These are phyloP conservation scores for Hyposmocoma kahamanoa DNA, from an alignment of 1,140 invertebrate species.

Conservation along the genomic window DNA sequence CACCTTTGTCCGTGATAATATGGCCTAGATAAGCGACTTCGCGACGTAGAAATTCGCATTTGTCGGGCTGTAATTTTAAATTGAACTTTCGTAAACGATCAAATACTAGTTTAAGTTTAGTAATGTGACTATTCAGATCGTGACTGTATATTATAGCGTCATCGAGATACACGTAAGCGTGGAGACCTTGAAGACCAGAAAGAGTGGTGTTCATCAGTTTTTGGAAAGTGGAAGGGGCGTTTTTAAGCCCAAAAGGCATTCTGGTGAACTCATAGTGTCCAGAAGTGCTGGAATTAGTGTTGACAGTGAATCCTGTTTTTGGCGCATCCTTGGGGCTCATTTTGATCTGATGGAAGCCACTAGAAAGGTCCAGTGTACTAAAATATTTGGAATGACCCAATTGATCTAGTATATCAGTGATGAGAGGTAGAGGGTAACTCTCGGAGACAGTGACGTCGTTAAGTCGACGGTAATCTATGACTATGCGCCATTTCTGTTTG, in stretches of 20 bases:
- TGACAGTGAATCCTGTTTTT: slow-evolving; percentile 47
- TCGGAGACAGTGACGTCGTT: slow-evolving; percentile 28
- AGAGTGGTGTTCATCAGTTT: slow-evolving; percentile 38
- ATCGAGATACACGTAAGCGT: slow-evolving; percentile 3
- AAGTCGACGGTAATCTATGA: slow-evolving; percentile 24
- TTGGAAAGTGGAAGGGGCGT: slow-evolving; percentile 49
- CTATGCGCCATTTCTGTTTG: slow-evolving; percentile 20
- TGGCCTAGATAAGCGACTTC: slow-evolving; percentile 59
- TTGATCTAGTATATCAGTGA: slow-evolving; percentile 54
- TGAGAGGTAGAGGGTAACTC: slow-evolving; percentile 64
- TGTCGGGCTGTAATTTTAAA: slow-evolving; percentile 54
- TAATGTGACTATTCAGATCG: slow-evolving; percentile 24
- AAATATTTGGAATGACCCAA: slow-evolving; percentile 45
- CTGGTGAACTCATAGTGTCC: slow-evolving; percentile 40
- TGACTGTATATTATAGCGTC: neutral
- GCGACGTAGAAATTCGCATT: slow-evolving; percentile 57
- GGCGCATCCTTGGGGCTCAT: too few relatives aligned
- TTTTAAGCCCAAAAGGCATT: slow-evolving; percentile 13
- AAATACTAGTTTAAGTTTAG: slow-evolving; percentile 38
- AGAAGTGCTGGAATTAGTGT: too few relatives aligned
- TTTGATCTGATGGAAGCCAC: slow-evolving; percentile 63
- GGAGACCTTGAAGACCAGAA: slow-evolving; percentile 13
- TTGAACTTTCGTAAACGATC: slow-evolving; percentile 33
- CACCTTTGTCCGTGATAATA: slow-evolving; percentile 43
- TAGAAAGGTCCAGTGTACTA: slow-evolving; percentile 46